Conservation (phyloP, 2,113 vertebrate species). For the Eublepharis macularius region DNA sequence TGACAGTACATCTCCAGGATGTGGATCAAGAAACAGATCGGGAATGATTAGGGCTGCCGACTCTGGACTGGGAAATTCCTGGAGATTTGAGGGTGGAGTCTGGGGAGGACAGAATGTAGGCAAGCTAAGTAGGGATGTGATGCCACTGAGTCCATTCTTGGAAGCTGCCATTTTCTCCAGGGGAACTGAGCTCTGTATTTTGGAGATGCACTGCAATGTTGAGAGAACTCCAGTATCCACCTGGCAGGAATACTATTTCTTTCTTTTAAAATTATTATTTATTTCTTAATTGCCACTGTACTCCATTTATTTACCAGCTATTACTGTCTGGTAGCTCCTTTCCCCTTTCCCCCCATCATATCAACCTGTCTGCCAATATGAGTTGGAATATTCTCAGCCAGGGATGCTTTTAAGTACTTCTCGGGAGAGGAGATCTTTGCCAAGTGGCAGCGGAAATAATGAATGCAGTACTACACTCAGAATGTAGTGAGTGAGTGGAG, state of each 20-base stretch:
- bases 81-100: too few species aligned
- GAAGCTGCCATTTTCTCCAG: too few species aligned
- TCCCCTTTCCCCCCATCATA: background rate
- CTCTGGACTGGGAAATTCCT: too few species aligned
- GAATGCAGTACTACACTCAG: conserved; percentile 22
- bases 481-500: background rate
- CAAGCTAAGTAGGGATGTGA: too few species aligned
- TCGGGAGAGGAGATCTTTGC: conserved; percentile 35
- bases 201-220: too few species aligned
- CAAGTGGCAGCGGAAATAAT: conserved; percentile 15
- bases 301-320: background rate
- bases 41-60: background rate
- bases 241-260: too few species aligned
- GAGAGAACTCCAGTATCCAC: too few species aligned
- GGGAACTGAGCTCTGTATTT: too few species aligned
- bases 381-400: conserved; percentile 26
- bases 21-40: background rate
- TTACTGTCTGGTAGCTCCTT: background rate
- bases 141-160: too few species aligned
- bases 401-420: conserved; percentile 19
- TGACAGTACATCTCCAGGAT: background rate
- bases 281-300: background rate
- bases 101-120: too few species aligned
- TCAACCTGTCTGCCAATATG: conserved; percentile 5
- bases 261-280: too few species aligned